Evolutionary conservation across 2,888 invertebrate genomes (phyloP), one percentile per base, ranked within the genome.

Genomic region (Biston stratarius): DNA sequence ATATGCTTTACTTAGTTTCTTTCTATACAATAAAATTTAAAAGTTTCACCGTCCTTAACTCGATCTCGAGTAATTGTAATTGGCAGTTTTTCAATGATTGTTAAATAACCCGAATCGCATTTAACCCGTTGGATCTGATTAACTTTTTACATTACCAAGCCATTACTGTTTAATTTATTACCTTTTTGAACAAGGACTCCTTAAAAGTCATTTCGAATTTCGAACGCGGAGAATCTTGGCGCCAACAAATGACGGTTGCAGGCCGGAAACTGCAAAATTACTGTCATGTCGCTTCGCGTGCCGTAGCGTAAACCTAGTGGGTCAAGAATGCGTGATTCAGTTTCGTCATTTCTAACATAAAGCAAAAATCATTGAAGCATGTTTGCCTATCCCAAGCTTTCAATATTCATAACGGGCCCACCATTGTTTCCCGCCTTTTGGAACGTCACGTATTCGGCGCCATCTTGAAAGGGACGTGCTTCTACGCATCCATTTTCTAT

Each of bases 381-480:
- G 81, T 83, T 83, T 83, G 81, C 79, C 87, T 87, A 85, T 84
- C 85, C 84, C 77, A 77, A 85, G 84, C 75, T 85, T 84, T 91
- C 88, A 89, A 90, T 90, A 92, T 91, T 91, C 89, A 90, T 92
- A 92, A 91, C 92, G 91, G 90, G 76, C 82, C 74, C 48, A 72
- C 87, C 83, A 91, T 92, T 91, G 92, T 92, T 91, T 89, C 85
- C 87, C 86, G 87, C 84, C 85, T 83, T 85, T 84, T 80, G 82
- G 85, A 86, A 82, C 85, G 88, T 91, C 92, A 92, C 92, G 93
- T 92, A 87, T 81, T 73, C 84, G 86, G 88, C 90, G 91, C 91
- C 91, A 89, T 88, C 85, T 89, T 89, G 83, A 78, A 86, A 87
- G 85, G 88, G 85, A 92, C 92, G 91, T 91, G 92, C 86, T 79